phyloP scores from a whole-genome alignment of 2,113 vertebrate genomes.

The Aegithalos caudatus region DNA sequence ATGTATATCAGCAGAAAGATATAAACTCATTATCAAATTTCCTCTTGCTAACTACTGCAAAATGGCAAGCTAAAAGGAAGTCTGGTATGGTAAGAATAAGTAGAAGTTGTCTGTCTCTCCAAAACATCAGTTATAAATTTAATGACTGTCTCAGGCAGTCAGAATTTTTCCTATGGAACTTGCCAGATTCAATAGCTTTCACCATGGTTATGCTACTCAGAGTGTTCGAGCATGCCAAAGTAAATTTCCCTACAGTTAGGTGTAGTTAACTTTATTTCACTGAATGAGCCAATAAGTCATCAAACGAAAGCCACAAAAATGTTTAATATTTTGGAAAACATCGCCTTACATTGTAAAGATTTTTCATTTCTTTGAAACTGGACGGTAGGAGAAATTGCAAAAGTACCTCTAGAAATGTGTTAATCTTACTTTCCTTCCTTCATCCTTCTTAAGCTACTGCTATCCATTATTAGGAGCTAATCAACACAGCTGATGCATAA shows the following conservation, averaged over 20 bases:
- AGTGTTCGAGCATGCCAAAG: slow-evolving; percentile 42
- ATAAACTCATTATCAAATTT: slow-evolving; percentile 32
- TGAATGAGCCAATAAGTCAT: slow-evolving; percentile 12
- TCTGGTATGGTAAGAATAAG: slow-evolving; percentile 53
- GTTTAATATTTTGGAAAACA: slow-evolving; percentile 16
- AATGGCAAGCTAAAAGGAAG: slow-evolving; percentile 57
- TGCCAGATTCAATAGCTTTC: slow-evolving; percentile 69
- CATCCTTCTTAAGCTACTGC: not conserved
- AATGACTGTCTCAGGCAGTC: slow-evolving; percentile 67
- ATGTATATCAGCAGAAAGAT: not conserved
- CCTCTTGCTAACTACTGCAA: slow-evolving; percentile 52
- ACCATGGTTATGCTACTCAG: not conserved
- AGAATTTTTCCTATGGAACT: slow-evolving; percentile 69
- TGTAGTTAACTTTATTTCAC: slow-evolving; percentile 35
- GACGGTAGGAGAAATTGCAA: not conserved
- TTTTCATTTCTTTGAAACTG: slow-evolving; percentile 1
- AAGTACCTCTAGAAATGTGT: not conserved
- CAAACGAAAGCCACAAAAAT: slow-evolving; percentile 40
- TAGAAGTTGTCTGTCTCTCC: slow-evolving; percentile 47
- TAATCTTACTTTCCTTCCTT: not conserved
- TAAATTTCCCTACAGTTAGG: slow-evolving; percentile 37
- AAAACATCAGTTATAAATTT: slow-evolving; percentile 73
- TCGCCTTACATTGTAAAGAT: not conserved
- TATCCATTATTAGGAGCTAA: not conserved
- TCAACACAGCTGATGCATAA: not conserved